Percentiles rank a stretch among this genome's conserved stretches.
Evolutionary conservation across 1,140 invertebrate species (phyloP).

Genomic region (Littorina saxatilis): DNA sequence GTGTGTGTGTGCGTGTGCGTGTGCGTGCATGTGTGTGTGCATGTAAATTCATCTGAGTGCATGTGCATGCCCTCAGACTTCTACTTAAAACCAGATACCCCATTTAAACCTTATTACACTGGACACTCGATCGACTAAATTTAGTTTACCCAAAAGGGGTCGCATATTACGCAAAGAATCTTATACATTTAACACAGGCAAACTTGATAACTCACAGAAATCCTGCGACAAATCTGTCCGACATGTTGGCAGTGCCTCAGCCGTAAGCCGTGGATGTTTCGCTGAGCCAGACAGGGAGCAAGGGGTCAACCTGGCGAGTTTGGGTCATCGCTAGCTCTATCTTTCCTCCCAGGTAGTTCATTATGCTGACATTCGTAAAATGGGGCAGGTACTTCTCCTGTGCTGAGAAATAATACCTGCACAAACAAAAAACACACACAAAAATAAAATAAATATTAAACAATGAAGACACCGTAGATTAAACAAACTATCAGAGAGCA

Average conservation of each 20-base stretch:
- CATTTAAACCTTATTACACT: too few relatives aligned
- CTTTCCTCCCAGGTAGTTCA: conserved; percentile 81
- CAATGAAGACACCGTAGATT: too few relatives aligned
- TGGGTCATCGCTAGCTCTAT: conserved; percentile 78
- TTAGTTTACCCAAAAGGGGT: neutral
- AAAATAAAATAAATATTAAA: too few relatives aligned
- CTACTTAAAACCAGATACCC: too few relatives aligned
- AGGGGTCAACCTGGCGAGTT: conserved; percentile 34
- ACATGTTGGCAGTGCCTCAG: conserved; percentile 84
- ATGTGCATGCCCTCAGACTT: too few relatives aligned
- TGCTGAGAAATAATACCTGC: conserved; percentile 86
- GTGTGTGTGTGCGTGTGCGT: too few relatives aligned
- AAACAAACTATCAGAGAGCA: too few relatives aligned
- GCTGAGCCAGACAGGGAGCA: conserved; percentile 80
- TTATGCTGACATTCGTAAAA: conserved; percentile 82
- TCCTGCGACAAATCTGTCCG: conserved; percentile 83
- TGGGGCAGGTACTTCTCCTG: conserved; percentile 80
- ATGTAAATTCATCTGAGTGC: too few relatives aligned
- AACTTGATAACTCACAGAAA: conserved; percentile 77
- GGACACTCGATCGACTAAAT: neutral
- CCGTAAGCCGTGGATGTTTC: conserved; percentile 87
- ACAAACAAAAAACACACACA: too few relatives aligned
- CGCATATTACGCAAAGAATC: neutral
- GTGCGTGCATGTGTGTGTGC: too few relatives aligned
- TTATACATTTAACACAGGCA: too few relatives aligned